Percentiles rank a stretch among this genome's conserved stretches.
Conservation (phyloP, 2,888 invertebrate genomes). For the Melangyna quadrimaculata region DNA sequence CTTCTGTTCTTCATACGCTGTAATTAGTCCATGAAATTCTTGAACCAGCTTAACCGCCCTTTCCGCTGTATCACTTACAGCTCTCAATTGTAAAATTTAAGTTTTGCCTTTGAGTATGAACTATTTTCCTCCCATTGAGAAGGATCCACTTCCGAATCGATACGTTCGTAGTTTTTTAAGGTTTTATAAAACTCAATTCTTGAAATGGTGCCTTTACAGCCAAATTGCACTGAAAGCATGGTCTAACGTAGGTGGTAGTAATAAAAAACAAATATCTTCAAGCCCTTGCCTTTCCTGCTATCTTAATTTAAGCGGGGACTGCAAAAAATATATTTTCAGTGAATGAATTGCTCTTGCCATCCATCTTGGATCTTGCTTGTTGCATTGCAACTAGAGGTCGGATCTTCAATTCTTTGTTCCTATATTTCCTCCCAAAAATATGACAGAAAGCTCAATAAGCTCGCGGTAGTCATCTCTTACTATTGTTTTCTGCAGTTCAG, state of each 20-base stretch:
- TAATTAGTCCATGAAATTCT: constrained; percentile 4
- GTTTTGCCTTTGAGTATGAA: background rate
- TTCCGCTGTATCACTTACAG: background rate
- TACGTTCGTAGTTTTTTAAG: constrained; percentile 62
- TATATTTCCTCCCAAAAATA: no score
- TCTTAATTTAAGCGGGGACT: no score
- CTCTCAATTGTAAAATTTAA: background rate
- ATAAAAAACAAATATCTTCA: no score
- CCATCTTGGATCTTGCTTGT: no score
- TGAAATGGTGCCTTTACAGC: constrained; percentile 18
- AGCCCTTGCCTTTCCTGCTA: no score
- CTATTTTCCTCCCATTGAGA: background rate
- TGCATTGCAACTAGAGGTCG: no score
- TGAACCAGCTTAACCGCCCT: constrained; percentile 7
- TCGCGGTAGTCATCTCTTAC: no score
- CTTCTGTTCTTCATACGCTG: constrained; percentile 3
- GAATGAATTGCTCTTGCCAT: no score
- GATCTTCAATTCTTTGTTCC: constrained; percentile 20
- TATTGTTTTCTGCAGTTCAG: no score
- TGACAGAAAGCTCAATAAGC: no score
- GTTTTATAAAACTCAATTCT: constrained; percentile 62
- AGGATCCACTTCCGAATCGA: background rate
- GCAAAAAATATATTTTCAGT: no score
- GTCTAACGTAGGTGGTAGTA: background rate
- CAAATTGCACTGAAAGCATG: no score